Evolutionary conservation across 2,113 vertebrate genomes (phyloP).

Genomic region (Elephas maximus): DNA sequence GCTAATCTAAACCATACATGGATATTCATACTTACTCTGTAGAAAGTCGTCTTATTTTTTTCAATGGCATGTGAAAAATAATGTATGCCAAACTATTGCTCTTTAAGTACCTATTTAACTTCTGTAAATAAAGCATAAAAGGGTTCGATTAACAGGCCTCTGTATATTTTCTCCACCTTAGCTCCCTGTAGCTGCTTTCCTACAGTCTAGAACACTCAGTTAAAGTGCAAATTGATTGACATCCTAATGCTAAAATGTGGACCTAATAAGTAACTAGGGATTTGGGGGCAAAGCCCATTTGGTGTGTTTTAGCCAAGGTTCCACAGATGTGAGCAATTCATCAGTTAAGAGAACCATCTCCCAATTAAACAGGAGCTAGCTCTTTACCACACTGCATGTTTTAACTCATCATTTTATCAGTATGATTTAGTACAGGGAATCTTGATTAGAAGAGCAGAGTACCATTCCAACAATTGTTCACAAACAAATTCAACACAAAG

Average conservation of each 20-base stretch:
- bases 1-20: not conserved
- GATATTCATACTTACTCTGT: not conserved
- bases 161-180: not conserved
- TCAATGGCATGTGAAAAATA: not conserved
- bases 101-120: not conserved
- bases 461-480: slow-evolving; percentile 75
- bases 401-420: slow-evolving; percentile 15
- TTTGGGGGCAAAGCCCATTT: not conserved
- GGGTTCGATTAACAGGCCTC: not conserved
- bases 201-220: slow-evolving; percentile 40
- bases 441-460: slow-evolving; percentile 60
- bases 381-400: slow-evolving; percentile 44
- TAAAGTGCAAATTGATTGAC: slow-evolving; percentile 17
- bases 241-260: not conserved
- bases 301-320: slow-evolving; percentile 48
- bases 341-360: slow-evolving; percentile 49
- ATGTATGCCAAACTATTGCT: not conserved
- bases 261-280: not conserved
- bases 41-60: not conserved
- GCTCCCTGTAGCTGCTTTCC: slow-evolving; percentile 1
- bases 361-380: slow-evolving; percentile 35
- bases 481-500: slow-evolving; percentile 91
- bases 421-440: slow-evolving; percentile 7
- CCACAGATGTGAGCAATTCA: slow-evolving; percentile 64
- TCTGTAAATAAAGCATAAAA: not conserved